Percentiles rank a stretch among this genome's conserved stretches.
Evolutionary conservation across 2,113 vertebrate species (phyloP).

Genomic region (Brachypodius melanocephalos): DNA sequence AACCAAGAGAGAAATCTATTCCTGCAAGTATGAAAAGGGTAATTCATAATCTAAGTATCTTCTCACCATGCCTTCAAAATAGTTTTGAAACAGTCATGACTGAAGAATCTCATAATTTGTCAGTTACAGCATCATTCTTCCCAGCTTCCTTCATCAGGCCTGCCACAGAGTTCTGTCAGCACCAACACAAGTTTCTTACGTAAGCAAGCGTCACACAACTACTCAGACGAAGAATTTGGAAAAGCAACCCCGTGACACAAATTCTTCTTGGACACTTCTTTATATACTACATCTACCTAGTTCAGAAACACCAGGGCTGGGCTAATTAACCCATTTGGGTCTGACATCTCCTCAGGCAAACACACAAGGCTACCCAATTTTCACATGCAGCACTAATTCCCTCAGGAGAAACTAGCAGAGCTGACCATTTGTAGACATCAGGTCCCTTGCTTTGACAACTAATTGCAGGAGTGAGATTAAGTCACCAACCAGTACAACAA

Average conservation of each 20-base stretch:
- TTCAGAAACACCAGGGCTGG: not conserved
- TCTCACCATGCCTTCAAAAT: constrained; percentile 4
- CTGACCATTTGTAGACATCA: not conserved
- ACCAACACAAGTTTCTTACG: not conserved
- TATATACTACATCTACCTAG: not conserved
- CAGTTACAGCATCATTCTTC: not conserved
- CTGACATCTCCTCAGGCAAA: not conserved
- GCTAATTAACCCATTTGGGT: not conserved
- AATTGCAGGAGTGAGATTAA: not conserved
- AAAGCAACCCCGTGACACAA: not conserved
- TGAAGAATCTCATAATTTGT: not conserved
- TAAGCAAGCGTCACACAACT: not conserved
- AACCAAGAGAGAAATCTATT: constrained; percentile 42
- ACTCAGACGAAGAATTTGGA: not conserved
- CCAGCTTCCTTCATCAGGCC: not conserved
- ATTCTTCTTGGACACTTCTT: not conserved
- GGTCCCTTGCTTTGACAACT: not conserved
- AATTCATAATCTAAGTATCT: constrained; percentile 46
- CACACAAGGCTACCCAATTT: not conserved
- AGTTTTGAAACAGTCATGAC: constrained; percentile 6
- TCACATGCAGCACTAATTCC: not conserved
- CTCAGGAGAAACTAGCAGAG: not conserved
- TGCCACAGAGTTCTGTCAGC: not conserved
- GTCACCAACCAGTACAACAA: not conserved
- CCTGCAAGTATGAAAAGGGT: constrained; percentile 31